Percentiles rank a stretch among this genome's conserved stretches.
Conservation (phyloP, 2,888 invertebrate genomes). For the Drosophila nr. perissopoda region DNA sequence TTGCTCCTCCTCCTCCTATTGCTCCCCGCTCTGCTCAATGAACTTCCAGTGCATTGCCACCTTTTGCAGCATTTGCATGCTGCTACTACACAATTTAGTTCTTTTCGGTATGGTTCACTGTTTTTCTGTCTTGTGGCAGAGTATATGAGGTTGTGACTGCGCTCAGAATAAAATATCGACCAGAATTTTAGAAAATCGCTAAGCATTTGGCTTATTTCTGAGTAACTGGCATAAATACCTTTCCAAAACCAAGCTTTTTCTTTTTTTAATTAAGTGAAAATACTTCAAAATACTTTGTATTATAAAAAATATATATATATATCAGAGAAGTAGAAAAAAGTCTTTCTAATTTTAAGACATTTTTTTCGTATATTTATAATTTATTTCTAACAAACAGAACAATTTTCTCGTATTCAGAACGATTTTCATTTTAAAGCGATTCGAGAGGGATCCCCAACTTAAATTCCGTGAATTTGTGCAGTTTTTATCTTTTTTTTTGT, state of each 20-base stretch:
- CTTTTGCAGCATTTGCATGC: conserved; percentile 30
- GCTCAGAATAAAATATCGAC: not conserved
- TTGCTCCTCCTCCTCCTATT: too few species aligned
- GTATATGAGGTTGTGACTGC: not conserved
- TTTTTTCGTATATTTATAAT: not conserved
- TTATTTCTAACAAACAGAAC: not conserved
- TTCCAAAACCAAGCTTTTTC: not conserved
- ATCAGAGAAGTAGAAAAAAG: not conserved
- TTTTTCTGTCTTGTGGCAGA: not conserved
- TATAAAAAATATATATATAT: not conserved
- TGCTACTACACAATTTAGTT: conserved; percentile 20
- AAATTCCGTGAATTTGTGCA: not conserved
- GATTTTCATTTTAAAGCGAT: not conserved
- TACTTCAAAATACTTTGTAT: not conserved
- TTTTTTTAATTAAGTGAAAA: not conserved
- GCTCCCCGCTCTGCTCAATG: not conserved
- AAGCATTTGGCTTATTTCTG: not conserved
- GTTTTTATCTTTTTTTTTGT: not conserved
- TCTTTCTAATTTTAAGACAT: not conserved
- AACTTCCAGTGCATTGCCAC: conserved; percentile 10
- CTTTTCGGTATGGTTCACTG: not conserved
- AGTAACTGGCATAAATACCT: too few species aligned
- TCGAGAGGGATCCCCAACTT: not conserved
- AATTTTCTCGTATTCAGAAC: not conserved
- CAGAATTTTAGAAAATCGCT: not conserved